Percentiles rank a stretch among this genome's conserved stretches.
phyloP scores from a whole-genome alignment of 53 echinoderm and acorn worm genomes.

The Holothuria leucospilota region DNA sequence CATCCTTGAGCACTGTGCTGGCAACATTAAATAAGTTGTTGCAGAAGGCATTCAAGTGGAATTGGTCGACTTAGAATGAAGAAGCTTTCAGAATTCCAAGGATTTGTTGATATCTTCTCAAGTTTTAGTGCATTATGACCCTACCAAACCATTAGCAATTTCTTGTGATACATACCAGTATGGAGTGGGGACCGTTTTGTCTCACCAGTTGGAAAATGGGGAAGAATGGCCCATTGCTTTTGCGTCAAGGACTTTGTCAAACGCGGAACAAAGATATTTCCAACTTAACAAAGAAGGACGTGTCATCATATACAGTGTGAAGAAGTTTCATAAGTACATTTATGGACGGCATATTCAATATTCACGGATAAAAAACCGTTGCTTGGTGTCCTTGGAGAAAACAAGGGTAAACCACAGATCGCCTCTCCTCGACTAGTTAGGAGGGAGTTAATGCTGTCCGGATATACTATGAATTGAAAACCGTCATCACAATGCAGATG shows the following conservation, averaged over 20 bases:
- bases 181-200: slow-evolving; percentile 66
- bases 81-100: slow-evolving; percentile 56
- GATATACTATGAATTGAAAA: slow-evolving; percentile 57
- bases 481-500: slow-evolving; percentile 34
- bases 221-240: slow-evolving; percentile 51
- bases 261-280: slow-evolving; percentile 31
- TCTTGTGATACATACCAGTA: slow-evolving; percentile 63
- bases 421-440: too few species aligned
- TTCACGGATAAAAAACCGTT: slow-evolving; percentile 58
- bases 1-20: slow-evolving; percentile 38
- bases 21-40: slow-evolving; percentile 63
- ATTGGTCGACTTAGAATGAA: slow-evolving; percentile 52
- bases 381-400: slow-evolving; percentile 26
- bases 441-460: slow-evolving; percentile 57
- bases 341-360: slow-evolving; percentile 33
- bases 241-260: slow-evolving; percentile 44
- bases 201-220: slow-evolving; percentile 55
- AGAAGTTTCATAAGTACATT: slow-evolving; percentile 52
- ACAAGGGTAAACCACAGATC: slow-evolving; percentile 49
- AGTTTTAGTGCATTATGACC: slow-evolving; percentile 36
- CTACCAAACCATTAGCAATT: slow-evolving; percentile 31
- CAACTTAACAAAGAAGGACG: slow-evolving; percentile 46
- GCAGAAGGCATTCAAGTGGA: slow-evolving; percentile 42
- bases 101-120: slow-evolving; percentile 44
- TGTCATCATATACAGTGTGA: background rate